Evolutionary conservation across 2,113 vertebrate genomes (phyloP).

Genomic region (Plecotus auritus): DNA sequence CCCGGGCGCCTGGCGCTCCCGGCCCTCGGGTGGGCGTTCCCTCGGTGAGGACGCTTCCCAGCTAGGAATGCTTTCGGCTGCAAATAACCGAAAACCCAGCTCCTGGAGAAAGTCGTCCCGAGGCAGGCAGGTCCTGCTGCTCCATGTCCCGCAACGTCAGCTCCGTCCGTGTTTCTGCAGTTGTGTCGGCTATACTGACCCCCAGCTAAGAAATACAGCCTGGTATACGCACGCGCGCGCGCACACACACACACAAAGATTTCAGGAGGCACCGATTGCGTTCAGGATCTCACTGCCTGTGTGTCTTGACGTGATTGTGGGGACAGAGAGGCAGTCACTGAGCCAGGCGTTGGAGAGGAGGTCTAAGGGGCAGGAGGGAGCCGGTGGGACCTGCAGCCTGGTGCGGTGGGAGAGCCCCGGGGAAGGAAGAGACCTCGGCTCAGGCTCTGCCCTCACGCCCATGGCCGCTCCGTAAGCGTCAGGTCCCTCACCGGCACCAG

Average conservation of each 20-base stretch:
- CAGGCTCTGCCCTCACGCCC: not conserved
- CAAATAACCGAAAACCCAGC: not conserved
- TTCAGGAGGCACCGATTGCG: not conserved
- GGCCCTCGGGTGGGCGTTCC: not conserved
- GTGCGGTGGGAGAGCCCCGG: accelerated
- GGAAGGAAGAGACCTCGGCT: not conserved
- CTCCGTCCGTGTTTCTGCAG: not conserved
- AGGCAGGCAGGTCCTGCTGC: not conserved
- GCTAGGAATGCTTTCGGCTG: not conserved
- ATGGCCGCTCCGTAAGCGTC: too few relatives aligned
- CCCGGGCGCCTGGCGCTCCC: accelerated
- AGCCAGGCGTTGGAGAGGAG: too few relatives aligned
- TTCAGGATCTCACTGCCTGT: not conserved
- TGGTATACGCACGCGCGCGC: too few relatives aligned
- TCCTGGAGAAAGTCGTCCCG: not conserved
- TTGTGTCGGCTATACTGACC: not conserved
- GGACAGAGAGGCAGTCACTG: not conserved
- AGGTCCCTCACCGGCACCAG: not conserved
- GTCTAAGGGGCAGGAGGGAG: not conserved
- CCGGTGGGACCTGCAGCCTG: not conserved
- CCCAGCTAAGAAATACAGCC: not conserved
- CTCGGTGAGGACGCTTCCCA: not conserved
- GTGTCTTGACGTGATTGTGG: accelerated
- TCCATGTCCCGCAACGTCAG: not conserved
- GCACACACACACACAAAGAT: too few relatives aligned